Evolutionary conservation across 1,140 invertebrate species (phyloP), one percentile per base, ranked within the genome.

Genomic region (Zaprionus tsacasi): DNA sequence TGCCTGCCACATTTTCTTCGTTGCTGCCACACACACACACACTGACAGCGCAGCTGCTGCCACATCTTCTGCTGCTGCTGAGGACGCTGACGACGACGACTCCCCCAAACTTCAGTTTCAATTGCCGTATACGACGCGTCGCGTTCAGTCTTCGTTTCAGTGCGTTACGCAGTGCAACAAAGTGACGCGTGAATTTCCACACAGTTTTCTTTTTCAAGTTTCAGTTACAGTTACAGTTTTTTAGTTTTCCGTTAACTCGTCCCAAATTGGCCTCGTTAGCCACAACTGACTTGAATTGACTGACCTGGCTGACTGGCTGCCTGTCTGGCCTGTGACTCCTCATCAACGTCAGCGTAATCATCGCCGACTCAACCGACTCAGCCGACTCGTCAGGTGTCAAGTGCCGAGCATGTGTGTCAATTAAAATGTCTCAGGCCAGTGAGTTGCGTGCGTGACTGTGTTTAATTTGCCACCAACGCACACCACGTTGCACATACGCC

Each of bases 391-490:
- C 64, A 79, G 76, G 76, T 76, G 78, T 81, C 82, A 78, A 85
- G 82, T 85, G 78, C 60, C 60, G 58, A 76, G 74, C 64, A 86
- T 87, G 82, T 87, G 79, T 87, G 83, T 87, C 83, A 87, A 87
- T 87, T 87, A 87, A 88, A 87, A 87, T 80, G 68, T 83, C 74
- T 80, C 83, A 81, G 76, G 83, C 68, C 72, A 82, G 83, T 82
- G 82, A 82, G 66, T 87, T 86, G 83, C 59, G 73, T 76, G 68
- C 73, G 69, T 76, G 73, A 70, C 73, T 76, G 82, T 82, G 83
- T 88, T 88, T 75, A 82, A 88, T 88, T 79, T 80, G 43, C 58
- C 55, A 52, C 69, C 38, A 30, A 36, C 35, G 13, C 33, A 17
- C 36, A 17, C 48, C 66, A 15, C 65, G 70, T 77, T 67, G 60